Evolutionary conservation across 2,113 vertebrate genomes (phyloP).

Genomic region (Silurus asotus): DNA sequence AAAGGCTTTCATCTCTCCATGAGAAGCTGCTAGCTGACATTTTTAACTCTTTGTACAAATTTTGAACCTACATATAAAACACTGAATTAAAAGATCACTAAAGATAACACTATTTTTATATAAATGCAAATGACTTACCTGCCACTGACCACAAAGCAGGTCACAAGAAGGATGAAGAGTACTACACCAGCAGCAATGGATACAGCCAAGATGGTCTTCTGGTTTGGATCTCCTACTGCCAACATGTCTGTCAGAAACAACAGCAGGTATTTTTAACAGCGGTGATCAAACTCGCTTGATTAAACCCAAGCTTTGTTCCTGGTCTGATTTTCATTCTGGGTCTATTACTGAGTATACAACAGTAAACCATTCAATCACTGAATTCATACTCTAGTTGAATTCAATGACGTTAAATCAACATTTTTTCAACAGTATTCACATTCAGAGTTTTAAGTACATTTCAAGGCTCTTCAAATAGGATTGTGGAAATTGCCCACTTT

Average conservation of each 20-base stretch:
- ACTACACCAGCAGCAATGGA: conserved; percentile 78
- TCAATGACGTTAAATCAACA: neutral
- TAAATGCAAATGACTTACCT: conserved; percentile 55
- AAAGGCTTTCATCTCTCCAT: neutral
- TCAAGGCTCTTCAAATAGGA: neutral
- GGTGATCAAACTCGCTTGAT: neutral
- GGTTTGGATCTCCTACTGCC: conserved; percentile 80
- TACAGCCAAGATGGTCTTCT: conserved; percentile 78
- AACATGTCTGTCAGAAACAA: conserved; percentile 72
- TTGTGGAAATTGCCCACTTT: neutral
- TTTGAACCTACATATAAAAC: neutral
- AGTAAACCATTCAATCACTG: neutral
- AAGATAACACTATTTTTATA: neutral
- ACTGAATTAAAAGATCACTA: neutral
- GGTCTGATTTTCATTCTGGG: neutral
- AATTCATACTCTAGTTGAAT: too few species aligned
- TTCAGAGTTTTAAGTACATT: neutral
- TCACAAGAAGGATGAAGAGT: conserved; percentile 79
- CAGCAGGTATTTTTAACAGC: neutral
- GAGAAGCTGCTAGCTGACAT: neutral
- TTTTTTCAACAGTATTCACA: neutral
- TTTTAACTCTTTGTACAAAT: neutral
- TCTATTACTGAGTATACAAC: neutral
- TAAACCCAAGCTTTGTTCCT: neutral
- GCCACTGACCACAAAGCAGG: conserved; percentile 81